These are phyloP conservation scores for Takifugu bimaculatus DNA, from an alignment of 2,113 vertebrate species.

Conservation along the genomic window DNA sequence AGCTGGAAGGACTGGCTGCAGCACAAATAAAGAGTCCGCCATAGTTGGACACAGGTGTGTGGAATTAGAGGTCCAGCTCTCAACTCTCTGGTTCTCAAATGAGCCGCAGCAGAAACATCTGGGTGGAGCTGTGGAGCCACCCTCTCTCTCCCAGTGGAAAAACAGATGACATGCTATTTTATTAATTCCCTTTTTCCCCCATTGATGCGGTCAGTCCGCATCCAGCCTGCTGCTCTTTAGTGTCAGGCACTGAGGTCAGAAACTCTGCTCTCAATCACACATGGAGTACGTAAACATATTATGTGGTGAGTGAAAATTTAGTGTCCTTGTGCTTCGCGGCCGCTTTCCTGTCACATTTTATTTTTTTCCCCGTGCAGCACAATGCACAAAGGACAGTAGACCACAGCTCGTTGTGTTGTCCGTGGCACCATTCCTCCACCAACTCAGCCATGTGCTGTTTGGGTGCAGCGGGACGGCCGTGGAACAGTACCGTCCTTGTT, in stretches of 20 bases:
- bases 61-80: constrained; percentile 49
- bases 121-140: constrained; percentile 30
- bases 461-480: constrained; percentile 8
- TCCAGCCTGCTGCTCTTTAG: constrained; percentile 57
- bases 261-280: background rate
- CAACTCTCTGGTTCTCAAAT: constrained; percentile 40
- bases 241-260: constrained; percentile 4
- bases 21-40: constrained; percentile 58
- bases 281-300: constrained; percentile 26
- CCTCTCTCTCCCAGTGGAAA: constrained; percentile 45
- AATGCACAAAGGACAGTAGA: constrained; percentile 52
- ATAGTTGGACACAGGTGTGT: constrained; percentile 61
- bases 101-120: constrained; percentile 58
- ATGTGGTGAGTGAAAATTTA: constrained; percentile 33
- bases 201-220: constrained; percentile 67
- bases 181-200: constrained; percentile 34
- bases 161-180: constrained; percentile 58
- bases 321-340: constrained; percentile 18
- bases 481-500: constrained; percentile 56
- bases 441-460: constrained; percentile 33
- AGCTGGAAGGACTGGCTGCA: constrained; percentile 45
- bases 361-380: constrained; percentile 41
- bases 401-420: constrained; percentile 43
- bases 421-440: constrained; percentile 43
- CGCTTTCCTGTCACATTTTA: constrained; percentile 35